Conservation (phyloP, 2,797 vertebrate species). For the Enteromius fasciolatus region DNA sequence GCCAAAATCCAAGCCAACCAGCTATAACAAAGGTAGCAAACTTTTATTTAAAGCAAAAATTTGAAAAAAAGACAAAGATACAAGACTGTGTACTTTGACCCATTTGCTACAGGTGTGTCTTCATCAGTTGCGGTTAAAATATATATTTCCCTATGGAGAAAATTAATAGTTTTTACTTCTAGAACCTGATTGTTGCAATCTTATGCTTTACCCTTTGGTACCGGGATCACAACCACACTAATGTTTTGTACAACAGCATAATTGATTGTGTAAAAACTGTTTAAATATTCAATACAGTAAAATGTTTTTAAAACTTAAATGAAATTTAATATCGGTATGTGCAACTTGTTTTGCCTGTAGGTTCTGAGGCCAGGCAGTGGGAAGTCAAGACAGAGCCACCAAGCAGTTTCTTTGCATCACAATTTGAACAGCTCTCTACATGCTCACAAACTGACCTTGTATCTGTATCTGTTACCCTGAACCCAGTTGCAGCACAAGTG, state of each 20-base stretch:
- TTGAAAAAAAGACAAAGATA: not conserved
- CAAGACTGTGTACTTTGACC: not conserved
- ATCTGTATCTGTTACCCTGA: constrained; percentile 92
- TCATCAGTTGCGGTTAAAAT: not conserved
- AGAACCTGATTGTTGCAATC: not conserved
- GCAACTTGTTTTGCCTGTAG: constrained; percentile 65
- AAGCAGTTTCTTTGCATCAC: constrained; percentile 77
- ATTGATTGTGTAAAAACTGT: not conserved
- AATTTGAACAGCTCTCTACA: constrained; percentile 80
- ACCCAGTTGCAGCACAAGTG: constrained; percentile 91
- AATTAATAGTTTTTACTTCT: not conserved
- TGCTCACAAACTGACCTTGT: constrained; percentile 89
- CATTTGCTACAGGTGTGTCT: not conserved
- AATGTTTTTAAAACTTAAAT: not conserved
- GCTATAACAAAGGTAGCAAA: not conserved
- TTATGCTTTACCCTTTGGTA: not conserved
- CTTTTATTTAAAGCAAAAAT: not conserved
- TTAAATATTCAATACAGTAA: not conserved
- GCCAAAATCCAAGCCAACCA: not conserved
- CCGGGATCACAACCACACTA: not conserved
- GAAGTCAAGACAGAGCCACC: constrained; percentile 88
- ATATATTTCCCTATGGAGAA: not conserved
- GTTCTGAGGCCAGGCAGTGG: constrained; percentile 84
- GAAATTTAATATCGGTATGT: not conserved
- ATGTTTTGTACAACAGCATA: not conserved